phyloP scores from a whole-genome alignment of 1,140 invertebrate species.

The Drosophila serrata region DNA sequence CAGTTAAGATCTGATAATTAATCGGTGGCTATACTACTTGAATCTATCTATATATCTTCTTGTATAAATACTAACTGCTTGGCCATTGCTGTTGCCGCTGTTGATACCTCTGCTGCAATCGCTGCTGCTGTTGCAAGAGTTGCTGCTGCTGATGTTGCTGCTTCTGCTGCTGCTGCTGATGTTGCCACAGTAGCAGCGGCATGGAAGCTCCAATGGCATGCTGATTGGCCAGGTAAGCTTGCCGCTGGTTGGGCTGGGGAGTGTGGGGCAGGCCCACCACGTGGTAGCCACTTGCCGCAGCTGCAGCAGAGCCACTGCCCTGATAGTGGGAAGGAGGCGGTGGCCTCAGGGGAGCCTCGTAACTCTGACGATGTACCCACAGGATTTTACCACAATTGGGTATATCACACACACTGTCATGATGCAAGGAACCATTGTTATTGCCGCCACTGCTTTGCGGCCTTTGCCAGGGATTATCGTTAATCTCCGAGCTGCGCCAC shows the following conservation, averaged over 20 bases:
- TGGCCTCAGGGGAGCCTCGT: slow-evolving; percentile 47
- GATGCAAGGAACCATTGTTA: slow-evolving; percentile 30
- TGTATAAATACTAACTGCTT: slow-evolving; percentile 61
- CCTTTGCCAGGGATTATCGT: slow-evolving; percentile 47
- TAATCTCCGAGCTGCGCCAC: slow-evolving; percentile 43
- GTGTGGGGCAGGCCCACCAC: slow-evolving; percentile 78
- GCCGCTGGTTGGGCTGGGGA: slow-evolving; percentile 62
- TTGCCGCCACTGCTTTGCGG: slow-evolving; percentile 60
- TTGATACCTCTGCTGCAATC: slow-evolving; percentile 26
- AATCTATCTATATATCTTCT: background rate
- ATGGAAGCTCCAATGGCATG: slow-evolving; percentile 75
- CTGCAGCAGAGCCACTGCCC: slow-evolving; percentile 6
- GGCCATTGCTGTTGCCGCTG: slow-evolving; percentile 46
- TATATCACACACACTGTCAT: slow-evolving; percentile 69
- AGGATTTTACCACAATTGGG: slow-evolving; percentile 82
- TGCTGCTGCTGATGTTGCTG: slow-evolving; percentile 22
- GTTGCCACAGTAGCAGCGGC: slow-evolving; percentile 71
- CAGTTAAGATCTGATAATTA: background rate
- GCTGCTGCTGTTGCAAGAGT: slow-evolving; percentile 15
- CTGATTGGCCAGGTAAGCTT: slow-evolving; percentile 78
- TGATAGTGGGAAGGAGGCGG: slow-evolving; percentile 32
- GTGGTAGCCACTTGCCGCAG: slow-evolving; percentile 57
- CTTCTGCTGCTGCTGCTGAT: slow-evolving; percentile 45
- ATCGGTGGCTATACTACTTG: background rate
- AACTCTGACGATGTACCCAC: slow-evolving; percentile 63